A percentile compares a stretch with the other conserved stretches of the same genome.
phyloP scores from a whole-genome alignment of 2,888 invertebrate genomes.

The Caenorhabditis sinica region DNA sequence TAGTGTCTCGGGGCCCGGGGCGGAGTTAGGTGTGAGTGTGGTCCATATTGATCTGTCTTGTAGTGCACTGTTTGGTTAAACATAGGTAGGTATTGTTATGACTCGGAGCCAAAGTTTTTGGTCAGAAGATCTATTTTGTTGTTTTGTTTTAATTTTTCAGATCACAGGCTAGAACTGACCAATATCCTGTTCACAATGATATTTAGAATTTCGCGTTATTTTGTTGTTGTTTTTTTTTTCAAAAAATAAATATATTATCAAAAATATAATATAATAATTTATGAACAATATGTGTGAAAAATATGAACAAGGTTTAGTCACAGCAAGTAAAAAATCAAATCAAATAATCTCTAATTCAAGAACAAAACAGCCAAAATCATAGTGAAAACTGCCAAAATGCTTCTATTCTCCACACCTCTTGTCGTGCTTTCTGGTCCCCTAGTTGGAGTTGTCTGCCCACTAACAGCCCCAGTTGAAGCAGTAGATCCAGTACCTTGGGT shows the following conservation, averaged over 20 bases:
- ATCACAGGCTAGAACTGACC: too few relatives aligned
- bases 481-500: neutral
- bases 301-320: conserved; percentile 6
- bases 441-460: neutral
- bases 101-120: neutral
- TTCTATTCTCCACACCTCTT: conserved; percentile 7
- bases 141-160: too few relatives aligned
- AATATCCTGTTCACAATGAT: too few relatives aligned
- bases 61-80: conserved; percentile 32
- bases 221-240: too few relatives aligned
- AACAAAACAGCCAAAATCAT: conserved; percentile 1
- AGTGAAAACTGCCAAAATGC: neutral
- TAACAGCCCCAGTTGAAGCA: neutral
- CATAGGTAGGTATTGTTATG: neutral
- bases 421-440: neutral
- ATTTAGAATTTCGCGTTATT: too few relatives aligned
- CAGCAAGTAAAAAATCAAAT: too few relatives aligned
- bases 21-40: conserved; percentile 41
- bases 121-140: neutral
- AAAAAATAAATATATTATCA: too few relatives aligned
- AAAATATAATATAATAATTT: neutral
- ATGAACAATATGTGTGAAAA: neutral
- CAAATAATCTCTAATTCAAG: conserved; percentile 10
- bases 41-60: conserved; percentile 37
- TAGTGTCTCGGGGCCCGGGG: conserved; percentile 11